phyloP scores from a whole-genome alignment of 1,140 invertebrate species.

The Agrilus planipennis region DNA sequence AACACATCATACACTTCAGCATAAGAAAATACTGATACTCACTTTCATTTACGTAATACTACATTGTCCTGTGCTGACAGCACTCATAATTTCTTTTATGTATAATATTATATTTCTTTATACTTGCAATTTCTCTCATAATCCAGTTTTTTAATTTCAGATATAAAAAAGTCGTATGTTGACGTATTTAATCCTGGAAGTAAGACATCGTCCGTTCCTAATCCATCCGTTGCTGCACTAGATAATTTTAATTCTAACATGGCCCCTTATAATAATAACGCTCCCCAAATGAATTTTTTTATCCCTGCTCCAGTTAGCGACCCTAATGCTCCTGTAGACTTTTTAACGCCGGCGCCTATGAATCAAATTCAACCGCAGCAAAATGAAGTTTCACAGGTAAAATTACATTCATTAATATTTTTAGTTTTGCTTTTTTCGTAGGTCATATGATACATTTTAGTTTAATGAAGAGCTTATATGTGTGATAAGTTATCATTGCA shows the following conservation, averaged over 20 bases:
- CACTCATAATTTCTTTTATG: too few species aligned
- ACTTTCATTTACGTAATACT: too few species aligned
- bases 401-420: too few species aligned
- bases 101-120: conserved; percentile 1
- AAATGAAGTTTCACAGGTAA: conserved; percentile 31
- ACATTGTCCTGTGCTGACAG: too few species aligned
- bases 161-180: conserved; percentile 68
- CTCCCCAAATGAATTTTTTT: conserved; percentile 41
- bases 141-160: conserved; percentile 35
- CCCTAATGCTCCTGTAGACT: conserved; percentile 43
- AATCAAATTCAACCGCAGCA: too few species aligned
- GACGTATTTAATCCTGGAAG: conserved; percentile 75
- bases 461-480: too few species aligned
- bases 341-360: conserved; percentile 37
- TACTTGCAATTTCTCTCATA: conserved; percentile 19
- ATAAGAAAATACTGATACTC: too few species aligned
- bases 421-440: too few species aligned
- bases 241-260: conserved; percentile 26
- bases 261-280: neutral
- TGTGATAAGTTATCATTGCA: too few species aligned
- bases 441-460: too few species aligned
- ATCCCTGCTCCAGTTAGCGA: conserved; percentile 43
- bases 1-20: too few species aligned
- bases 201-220: conserved; percentile 36
- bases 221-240: conserved; percentile 36